phyloP scores from a whole-genome alignment of 2,113 vertebrate species.

The Lampris incognitus region DNA sequence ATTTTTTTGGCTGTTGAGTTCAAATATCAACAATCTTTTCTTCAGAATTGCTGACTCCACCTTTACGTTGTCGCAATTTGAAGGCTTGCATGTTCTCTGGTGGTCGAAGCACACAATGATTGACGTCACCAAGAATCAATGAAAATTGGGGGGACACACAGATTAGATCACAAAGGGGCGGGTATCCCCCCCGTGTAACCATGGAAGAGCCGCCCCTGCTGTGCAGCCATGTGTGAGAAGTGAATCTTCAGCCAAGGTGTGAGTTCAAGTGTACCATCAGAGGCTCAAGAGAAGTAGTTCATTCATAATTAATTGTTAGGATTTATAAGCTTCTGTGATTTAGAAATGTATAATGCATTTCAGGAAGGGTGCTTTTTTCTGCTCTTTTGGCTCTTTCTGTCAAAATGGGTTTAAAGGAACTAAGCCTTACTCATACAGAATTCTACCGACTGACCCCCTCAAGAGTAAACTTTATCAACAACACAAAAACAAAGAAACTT shows the following conservation, averaged over 20 bases:
- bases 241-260: conserved; percentile 36
- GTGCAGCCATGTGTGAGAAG: conserved; percentile 18
- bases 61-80: no score
- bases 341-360: conserved; percentile 61
- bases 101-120: no score
- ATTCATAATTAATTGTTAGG: conserved; percentile 65
- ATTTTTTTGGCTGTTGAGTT: no score
- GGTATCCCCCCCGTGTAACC: no score
- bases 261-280: conserved; percentile 32
- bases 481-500: not conserved
- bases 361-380: conserved; percentile 37
- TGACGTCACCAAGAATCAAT: no score
- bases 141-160: no score
- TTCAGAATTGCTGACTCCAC: no score
- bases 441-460: conserved; percentile 22
- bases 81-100: no score
- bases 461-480: conserved; percentile 28
- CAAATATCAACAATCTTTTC: no score
- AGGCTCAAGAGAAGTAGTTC: conserved; percentile 36
- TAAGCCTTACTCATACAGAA: conserved; percentile 6
- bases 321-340: conserved; percentile 53
- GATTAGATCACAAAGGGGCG: no score
- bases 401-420: not conserved
- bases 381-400: conserved; percentile 41
- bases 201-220: no score